Conservation (phyloP, 2,797 vertebrate genomes). For the Salmo trutta region DNA sequence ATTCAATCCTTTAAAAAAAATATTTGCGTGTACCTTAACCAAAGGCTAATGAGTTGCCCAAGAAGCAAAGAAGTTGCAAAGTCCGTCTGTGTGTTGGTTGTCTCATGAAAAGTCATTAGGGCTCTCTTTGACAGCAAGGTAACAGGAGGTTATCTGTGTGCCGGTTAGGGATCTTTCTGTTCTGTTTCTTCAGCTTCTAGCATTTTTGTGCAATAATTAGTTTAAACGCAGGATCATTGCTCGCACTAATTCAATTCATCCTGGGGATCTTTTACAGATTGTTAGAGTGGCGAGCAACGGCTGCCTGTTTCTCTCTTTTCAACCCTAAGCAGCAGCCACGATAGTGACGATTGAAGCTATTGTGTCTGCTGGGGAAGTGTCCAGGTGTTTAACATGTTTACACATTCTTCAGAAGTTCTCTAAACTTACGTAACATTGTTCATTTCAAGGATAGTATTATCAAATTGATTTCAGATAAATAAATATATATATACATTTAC, state of each 20-base stretch:
- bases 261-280: not conserved
- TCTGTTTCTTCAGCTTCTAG: not conserved
- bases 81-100: constrained; percentile 2
- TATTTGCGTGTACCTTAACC: not conserved
- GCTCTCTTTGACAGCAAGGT: not conserved
- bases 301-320: not conserved
- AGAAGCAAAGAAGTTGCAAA: not conserved
- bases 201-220: constrained; percentile 1
- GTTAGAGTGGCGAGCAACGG: not conserved
- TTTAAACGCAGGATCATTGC: not conserved
- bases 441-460: not conserved
- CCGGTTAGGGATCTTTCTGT: not conserved
- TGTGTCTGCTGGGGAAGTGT: not conserved
- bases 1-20: not conserved
- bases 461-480: too few species aligned
- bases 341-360: not conserved
- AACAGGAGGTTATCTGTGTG: not conserved
- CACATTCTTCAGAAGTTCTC: not conserved
- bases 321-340: not conserved
- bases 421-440: not conserved
- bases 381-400: not conserved
- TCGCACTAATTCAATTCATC: not conserved
- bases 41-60: constrained; percentile 3
- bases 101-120: not conserved
- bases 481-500: not conserved